Base-by-base conservation (phyloP, 2,797 vertebrate species). In the Adelosebastes latens region DNA sequence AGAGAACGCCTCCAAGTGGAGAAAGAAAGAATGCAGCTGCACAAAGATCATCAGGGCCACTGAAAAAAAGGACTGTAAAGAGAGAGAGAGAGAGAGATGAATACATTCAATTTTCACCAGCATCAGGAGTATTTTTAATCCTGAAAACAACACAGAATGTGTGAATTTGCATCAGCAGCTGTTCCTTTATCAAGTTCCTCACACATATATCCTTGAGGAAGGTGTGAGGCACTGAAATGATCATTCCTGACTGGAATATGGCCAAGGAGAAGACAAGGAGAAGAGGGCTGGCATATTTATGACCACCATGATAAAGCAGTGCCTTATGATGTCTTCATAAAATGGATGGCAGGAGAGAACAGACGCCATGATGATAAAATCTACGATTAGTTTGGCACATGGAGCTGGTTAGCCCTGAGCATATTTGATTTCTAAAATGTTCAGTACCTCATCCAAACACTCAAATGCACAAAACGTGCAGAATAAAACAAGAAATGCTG, bases 1-100 rank as follows among this genome's bases (percentile, higher is more conserved):
- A 97, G 97, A 93, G 97, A 98, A 52, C 97, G 96, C 71, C 96
- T 98, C 56, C 97, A 97, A 88, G 97, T 98, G 87, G 98, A 98
- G 90, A 98, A 97, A 78, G 97, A 98, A 81, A 97, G 97, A 81
- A 96, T 95, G 90, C 89, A 91, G 61, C 86, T 96, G 60, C 92
- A 95, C 82, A 93, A 94, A 63, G 91, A 89, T 39, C 86, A 90
- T 42, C 85, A 87, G 68, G 56, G 72, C 24, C 85, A 75, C 82
- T 86, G 77, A 49, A 85, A 61, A 34, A n/a, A 65, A 62, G 60
- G 4, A 61, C 18, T 24, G 12, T 71, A 4, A 60, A 60, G 29
- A 73, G 9, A 25, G 53, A 34, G 42, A 61, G 27, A 61, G 29
- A 22, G 29, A 32, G 22, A 36, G 27, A 32, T 4, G 4, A 59